Evolutionary conservation across 1,140 invertebrate genomes (phyloP).

Genomic region (Ruditapes philippinarum): DNA sequence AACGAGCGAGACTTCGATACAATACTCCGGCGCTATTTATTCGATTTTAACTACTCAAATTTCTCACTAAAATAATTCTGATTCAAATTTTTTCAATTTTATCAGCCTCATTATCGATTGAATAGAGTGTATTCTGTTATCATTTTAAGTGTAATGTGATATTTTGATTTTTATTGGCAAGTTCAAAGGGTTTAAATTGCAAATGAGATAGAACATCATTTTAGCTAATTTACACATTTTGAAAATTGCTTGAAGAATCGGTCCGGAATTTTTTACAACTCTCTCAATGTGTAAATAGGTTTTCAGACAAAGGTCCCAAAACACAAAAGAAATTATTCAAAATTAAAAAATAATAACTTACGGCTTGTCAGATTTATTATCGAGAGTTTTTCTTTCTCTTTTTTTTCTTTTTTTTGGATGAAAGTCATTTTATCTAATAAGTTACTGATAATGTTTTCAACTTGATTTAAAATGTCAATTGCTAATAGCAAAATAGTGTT

Average conservation of each 20-base stretch:
- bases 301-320: not conserved
- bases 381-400: no score
- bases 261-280: not conserved
- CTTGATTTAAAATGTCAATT: no score
- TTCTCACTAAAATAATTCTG: slow-evolving; percentile 24
- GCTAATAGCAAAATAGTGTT: no score
- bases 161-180: slow-evolving; percentile 1
- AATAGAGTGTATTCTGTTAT: slow-evolving; percentile 11
- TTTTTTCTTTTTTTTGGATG: no score
- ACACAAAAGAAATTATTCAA: not conserved
- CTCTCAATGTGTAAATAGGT: not conserved
- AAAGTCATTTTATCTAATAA: no score
- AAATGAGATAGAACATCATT: not conserved
- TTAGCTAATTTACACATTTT: slow-evolving; percentile 1
- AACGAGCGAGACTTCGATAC: not conserved
- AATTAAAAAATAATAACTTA: no score
- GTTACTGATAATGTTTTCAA: no score
- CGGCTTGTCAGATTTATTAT: no score
- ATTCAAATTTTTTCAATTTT: slow-evolving; percentile 5
- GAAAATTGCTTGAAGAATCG: not conserved
- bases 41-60: slow-evolving; percentile 4
- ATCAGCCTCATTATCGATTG: not conserved
- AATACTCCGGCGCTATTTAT: not conserved
- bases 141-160: not conserved
- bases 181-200: slow-evolving; percentile 2